Conservation (phyloP, 1,140 invertebrate species). For the Cydia splendana region DNA sequence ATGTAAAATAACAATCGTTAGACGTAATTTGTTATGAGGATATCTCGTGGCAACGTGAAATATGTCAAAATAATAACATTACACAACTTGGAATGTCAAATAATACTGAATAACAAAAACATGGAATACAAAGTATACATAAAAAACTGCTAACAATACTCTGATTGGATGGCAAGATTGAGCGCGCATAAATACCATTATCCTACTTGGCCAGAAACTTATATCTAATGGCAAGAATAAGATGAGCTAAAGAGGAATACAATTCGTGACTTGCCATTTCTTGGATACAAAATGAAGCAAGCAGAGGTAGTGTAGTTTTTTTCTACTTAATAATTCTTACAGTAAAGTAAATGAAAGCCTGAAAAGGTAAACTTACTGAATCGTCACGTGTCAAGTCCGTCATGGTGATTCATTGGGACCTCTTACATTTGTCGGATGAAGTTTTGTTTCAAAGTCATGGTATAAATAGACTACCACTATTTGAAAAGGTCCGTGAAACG, state of each 20-base stretch:
- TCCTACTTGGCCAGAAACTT: constrained; percentile 59
- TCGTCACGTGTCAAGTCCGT: too few relatives aligned
- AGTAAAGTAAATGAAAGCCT: too few relatives aligned
- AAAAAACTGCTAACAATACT: constrained; percentile 20
- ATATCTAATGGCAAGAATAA: constrained; percentile 65
- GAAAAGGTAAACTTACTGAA: too few relatives aligned
- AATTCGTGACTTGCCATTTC: background rate
- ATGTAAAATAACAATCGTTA: background rate
- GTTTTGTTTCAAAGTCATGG: too few relatives aligned
- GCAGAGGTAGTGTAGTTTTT: background rate
- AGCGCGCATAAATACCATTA: constrained; percentile 10
- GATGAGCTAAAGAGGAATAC: constrained; percentile 44
- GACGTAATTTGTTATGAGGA: background rate
- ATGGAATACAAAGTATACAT: constrained; percentile 38
- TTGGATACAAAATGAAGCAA: background rate
- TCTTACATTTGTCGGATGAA: too few relatives aligned
- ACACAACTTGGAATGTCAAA: constrained; percentile 24
- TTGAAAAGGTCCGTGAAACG: too few relatives aligned
- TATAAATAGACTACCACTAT: too few relatives aligned
- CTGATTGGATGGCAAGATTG: constrained; percentile 29
- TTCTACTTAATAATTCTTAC: too few relatives aligned
- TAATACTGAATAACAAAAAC: constrained; percentile 34
- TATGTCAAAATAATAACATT: constrained; percentile 12
- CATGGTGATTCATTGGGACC: too few relatives aligned
- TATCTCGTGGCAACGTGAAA: constrained; percentile 2